A percentile compares a stretch with the other conserved stretches of the same genome.
These are phyloP conservation scores for Metopolophium dirhodum DNA, from an alignment of 1,140 invertebrate genomes.

Conservation along the genomic window DNA sequence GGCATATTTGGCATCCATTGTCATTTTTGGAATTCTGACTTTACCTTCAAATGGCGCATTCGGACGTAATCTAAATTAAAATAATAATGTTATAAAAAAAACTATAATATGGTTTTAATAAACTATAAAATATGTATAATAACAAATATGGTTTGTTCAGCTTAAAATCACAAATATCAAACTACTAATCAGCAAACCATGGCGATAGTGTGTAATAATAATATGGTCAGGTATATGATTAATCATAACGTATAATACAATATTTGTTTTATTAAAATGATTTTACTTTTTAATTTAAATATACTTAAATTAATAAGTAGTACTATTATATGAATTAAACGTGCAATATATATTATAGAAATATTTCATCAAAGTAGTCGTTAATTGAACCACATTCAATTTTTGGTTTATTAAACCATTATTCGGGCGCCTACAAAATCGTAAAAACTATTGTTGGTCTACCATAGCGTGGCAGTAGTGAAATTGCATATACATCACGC, in stretches of 20 bases:
- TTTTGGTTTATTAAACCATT: not conserved
- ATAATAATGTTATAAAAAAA: not conserved
- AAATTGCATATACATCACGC: not conserved
- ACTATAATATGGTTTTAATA: not conserved
- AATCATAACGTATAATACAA: not conserved
- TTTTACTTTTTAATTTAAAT: too few species aligned
- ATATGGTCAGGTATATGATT: not conserved
- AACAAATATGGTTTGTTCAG: too few species aligned
- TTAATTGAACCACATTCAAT: not conserved
- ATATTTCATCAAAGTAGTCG: too few species aligned
- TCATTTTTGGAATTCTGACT: constrained; percentile 72
- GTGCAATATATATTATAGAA: too few species aligned
- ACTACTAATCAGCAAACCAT: too few species aligned
- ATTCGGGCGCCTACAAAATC: not conserved
- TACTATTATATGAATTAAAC: too few species aligned
- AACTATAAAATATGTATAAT: too few species aligned
- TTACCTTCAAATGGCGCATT: constrained; percentile 71
- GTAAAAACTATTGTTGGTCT: not conserved
- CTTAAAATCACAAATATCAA: not conserved
- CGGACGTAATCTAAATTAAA: not conserved
- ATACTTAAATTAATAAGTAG: too few species aligned
- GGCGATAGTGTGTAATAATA: not conserved
- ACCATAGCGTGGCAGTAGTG: not conserved
- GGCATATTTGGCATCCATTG: constrained; percentile 73
- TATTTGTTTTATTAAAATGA: too few species aligned